Percentiles rank a stretch among this genome's conserved stretches.
phyloP scores from a whole-genome alignment of 2,797 vertebrate species.

The Catostomus latipinnis region DNA sequence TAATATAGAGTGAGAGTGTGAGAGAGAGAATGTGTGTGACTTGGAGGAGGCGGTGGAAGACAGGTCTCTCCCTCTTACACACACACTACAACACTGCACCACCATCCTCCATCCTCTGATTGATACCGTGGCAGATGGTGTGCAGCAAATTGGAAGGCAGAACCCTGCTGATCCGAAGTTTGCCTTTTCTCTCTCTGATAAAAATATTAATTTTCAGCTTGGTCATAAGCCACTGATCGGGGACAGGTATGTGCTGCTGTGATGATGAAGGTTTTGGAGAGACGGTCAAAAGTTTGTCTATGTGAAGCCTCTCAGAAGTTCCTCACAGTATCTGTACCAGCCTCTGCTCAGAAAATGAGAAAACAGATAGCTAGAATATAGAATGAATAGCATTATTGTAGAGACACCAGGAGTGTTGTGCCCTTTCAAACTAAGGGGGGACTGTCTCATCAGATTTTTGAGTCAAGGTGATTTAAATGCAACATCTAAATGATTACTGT shows the following conservation, averaged over 20 bases:
- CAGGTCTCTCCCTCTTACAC: neutral
- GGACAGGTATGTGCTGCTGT: constrained; percentile 8
- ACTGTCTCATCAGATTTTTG: too few species aligned
- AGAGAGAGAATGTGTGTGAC: constrained; percentile 16
- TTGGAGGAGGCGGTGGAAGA: constrained; percentile 10
- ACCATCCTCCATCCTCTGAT: constrained; percentile 54
- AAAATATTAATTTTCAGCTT: constrained; percentile 58
- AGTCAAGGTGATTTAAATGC: too few species aligned
- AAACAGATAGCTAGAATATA: neutral
- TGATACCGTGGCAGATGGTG: constrained; percentile 63
- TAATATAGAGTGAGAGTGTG: constrained; percentile 17
- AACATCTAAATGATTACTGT: too few species aligned
- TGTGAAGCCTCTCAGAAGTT: constrained; percentile 2
- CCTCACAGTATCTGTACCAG: neutral
- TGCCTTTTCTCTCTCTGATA: constrained; percentile 40
- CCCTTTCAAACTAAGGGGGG: too few species aligned
- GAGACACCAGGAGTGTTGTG: neutral
- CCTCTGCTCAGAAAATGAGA: constrained; percentile 1
- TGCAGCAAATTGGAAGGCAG: constrained; percentile 59
- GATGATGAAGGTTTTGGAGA: constrained; percentile 44
- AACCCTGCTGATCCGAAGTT: constrained; percentile 35
- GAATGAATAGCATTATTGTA: neutral
- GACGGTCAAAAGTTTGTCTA: neutral
- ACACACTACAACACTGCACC: constrained; percentile 26
- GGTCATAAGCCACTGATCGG: constrained; percentile 38